Conservation (phyloP, 2,113 vertebrate genomes). For the Mus spicilegus region DNA sequence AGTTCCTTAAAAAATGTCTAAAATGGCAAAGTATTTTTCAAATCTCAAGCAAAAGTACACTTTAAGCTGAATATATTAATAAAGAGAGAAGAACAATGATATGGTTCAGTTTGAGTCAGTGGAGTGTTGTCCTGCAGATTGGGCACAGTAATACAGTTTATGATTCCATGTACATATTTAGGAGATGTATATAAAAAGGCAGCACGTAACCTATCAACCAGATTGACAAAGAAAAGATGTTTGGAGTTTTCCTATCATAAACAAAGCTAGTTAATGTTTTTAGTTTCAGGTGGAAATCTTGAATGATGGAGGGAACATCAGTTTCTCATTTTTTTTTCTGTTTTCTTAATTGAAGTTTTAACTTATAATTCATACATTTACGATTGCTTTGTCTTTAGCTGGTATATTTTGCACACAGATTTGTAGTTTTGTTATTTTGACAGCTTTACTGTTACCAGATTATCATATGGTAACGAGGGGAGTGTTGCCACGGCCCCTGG, state of each 20-base stretch:
- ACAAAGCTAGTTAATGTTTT: not conserved
- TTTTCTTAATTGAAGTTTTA: slow-evolving; percentile 59
- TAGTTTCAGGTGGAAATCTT: slow-evolving; percentile 36
- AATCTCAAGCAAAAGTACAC: slow-evolving; percentile 48
- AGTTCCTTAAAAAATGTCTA: not conserved
- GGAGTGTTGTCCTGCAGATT: slow-evolving; percentile 55
- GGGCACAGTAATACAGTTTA: slow-evolving; percentile 6
- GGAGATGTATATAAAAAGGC: slow-evolving; percentile 22
- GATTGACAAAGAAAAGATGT: not conserved
- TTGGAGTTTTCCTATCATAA: slow-evolving; percentile 55
- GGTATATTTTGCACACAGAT: slow-evolving; percentile 16
- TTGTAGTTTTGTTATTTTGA: slow-evolving; percentile 22
- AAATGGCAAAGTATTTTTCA: slow-evolving; percentile 64
- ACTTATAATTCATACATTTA: not conserved
- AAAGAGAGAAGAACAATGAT: slow-evolving; percentile 5
- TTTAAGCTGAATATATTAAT: slow-evolving; percentile 62
- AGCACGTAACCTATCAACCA: not conserved
- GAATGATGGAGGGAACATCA: slow-evolving; percentile 6
- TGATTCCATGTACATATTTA: not conserved
- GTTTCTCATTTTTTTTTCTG: not conserved
- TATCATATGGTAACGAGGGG: not conserved
- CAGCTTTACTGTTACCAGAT: not conserved
- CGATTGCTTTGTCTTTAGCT: not conserved
- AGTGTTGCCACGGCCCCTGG: not conserved
- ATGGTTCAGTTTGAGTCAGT: slow-evolving; percentile 25